Percentiles rank a stretch among this genome's conserved stretches.
Conservation (phyloP, 1,140 invertebrate genomes). For the Drosophila nigromelanica region DNA sequence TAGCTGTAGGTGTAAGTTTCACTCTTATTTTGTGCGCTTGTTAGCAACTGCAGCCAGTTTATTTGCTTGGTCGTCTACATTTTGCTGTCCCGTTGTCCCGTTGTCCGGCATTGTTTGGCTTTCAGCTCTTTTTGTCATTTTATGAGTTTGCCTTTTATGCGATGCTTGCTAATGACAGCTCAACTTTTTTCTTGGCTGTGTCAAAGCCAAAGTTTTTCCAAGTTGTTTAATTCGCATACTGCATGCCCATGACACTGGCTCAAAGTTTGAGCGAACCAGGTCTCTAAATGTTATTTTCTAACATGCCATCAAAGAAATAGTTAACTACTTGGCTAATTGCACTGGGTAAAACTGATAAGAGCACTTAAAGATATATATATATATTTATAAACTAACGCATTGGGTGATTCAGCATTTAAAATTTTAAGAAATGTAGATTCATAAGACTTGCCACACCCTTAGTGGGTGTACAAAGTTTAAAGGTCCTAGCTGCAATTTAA, state of each 20-base stretch:
- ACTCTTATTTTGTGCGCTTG: constrained; percentile 33
- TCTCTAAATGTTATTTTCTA: no score
- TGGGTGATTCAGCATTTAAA: no score
- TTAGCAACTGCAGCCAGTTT: constrained; percentile 44
- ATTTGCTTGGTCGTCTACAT: constrained; percentile 43
- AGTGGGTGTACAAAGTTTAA: no score
- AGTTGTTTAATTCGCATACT: constrained; percentile 33
- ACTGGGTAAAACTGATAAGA: no score
- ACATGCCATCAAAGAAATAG: no score
- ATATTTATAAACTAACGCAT: no score
- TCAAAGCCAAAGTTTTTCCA: constrained; percentile 37
- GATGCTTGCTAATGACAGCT: constrained; percentile 40
- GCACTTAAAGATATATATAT: no score
- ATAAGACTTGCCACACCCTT: no score
- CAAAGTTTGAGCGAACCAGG: background rate
- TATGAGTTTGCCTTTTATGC: constrained; percentile 34
- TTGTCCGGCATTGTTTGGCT: constrained; percentile 17
- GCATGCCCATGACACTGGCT: constrained; percentile 15
- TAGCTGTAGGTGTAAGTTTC: constrained; percentile 44
- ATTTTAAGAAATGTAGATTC: no score
- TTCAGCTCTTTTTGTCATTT: constrained; percentile 19
- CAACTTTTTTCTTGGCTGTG: constrained; percentile 24
- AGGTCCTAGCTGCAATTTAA: no score
- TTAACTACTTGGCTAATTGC: no score
- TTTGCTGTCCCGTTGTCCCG: background rate